Base-by-base conservation (phyloP, 1,140 invertebrate genomes). In the Holcopasites calliopsidis region DNA sequence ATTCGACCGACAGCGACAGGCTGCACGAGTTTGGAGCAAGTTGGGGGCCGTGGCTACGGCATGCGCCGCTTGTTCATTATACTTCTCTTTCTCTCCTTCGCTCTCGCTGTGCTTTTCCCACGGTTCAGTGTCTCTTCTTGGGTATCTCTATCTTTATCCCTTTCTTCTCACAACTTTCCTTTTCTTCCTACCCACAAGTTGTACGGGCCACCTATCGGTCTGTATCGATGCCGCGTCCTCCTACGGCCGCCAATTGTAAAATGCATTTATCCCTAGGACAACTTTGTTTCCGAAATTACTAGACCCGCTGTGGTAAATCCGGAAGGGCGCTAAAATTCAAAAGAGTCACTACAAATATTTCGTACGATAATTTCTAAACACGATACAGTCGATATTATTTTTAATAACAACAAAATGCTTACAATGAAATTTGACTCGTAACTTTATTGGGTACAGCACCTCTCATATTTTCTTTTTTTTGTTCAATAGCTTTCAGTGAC, bases 1-100 rank as follows among this genome's bases (percentile, higher is more conserved):
- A 89, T 89, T 86, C 88, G 87, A 87, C 84, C 80, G 84, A 87
- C 81, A 79, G 76, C 71, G 69, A 83, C 73, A 71, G 77, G 69
- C 71, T 80, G 76, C 85, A 86, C 83, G 82, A 80, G 80, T 82
- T 82, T 60, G 76, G 77, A 79, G 83, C 72, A 78, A 83, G 80
- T 87, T 81, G 83, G 82, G 79, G 77, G 69, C 79, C 79, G 76
- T 81, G 75, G 79, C 83, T 85, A 83, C 79, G 79, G 80, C 80
- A 83, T 88, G 84, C 80, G 84, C 85, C 76, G 72, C 78, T 74
- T 83, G 50, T 75, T 78, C 77, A 57, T 54, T 76, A 68, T 76
- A 74, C 52, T 58, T 72, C 65, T 58, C 64, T 42, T 71, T 68
- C 62, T 72, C 35, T 68, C 62, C 69, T 28, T 47, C 54, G 16